These are phyloP conservation scores for Laticauda colubrina DNA, from an alignment of 2,113 vertebrate genomes.

Conservation along the genomic window DNA sequence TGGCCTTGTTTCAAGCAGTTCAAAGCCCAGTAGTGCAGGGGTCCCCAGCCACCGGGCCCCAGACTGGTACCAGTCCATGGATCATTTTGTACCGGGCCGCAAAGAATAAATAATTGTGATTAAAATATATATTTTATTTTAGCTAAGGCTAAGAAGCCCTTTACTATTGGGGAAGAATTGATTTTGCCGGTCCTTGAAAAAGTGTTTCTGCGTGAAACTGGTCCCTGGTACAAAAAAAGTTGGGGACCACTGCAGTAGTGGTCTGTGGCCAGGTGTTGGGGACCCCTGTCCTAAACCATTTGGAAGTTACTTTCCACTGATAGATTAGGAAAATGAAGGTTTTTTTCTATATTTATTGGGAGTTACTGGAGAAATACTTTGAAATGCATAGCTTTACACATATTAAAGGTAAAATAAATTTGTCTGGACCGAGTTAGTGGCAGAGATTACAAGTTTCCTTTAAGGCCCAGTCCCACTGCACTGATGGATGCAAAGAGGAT, in stretches of 20 bases:
- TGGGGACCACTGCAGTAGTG: not conserved
- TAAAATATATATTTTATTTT: too few species aligned
- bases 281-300: not conserved
- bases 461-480: too few species aligned
- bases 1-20: not conserved
- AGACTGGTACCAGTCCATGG: too few species aligned
- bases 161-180: too few species aligned
- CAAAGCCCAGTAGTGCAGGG: not conserved
- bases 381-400: not conserved
- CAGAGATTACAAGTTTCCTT: not conserved
- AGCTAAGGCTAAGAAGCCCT: too few species aligned
- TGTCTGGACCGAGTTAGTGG: not conserved
- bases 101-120: too few species aligned
- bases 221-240: too few species aligned
- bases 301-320: not conserved
- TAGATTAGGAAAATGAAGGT: not conserved
- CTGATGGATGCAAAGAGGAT: too few species aligned
- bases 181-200: too few species aligned
- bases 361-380: not conserved
- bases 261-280: fast-evolving
- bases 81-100: too few species aligned
- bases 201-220: too few species aligned
- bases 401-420: not conserved
- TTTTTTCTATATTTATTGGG: not conserved
- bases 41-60: too few species aligned